phyloP scores from a whole-genome alignment of 2,113 vertebrate species.

The Monopterus albus region DNA sequence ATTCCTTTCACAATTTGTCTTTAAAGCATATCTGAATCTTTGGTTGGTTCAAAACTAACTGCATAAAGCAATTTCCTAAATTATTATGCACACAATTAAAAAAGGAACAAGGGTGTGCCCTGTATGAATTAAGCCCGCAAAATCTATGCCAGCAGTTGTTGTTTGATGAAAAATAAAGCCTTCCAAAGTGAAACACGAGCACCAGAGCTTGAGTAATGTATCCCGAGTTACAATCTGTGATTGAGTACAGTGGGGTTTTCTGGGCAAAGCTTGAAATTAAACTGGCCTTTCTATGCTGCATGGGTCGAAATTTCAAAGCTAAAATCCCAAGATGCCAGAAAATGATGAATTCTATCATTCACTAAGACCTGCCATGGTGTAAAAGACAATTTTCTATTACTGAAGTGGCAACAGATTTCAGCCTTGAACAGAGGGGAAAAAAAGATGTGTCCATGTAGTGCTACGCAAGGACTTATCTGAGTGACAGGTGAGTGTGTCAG shows the following conservation, averaged over 20 bases:
- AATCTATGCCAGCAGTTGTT: slow-evolving; percentile 13
- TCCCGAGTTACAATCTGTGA: slow-evolving; percentile 61
- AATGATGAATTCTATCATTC: slow-evolving; percentile 80
- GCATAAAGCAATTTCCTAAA: not conserved
- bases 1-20: not conserved
- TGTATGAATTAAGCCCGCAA: not conserved
- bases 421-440: slow-evolving; percentile 53
- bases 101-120: not conserved
- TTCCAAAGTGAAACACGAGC: slow-evolving; percentile 33
- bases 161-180: slow-evolving; percentile 49
- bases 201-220: slow-evolving; percentile 33
- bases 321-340: slow-evolving; percentile 69
- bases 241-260: slow-evolving; percentile 47
- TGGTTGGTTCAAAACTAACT: not conserved
- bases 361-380: slow-evolving; percentile 66
- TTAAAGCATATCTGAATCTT: not conserved
- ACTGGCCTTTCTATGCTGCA: slow-evolving; percentile 62
- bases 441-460: slow-evolving; percentile 52
- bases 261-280: slow-evolving; percentile 63
- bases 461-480: slow-evolving; percentile 75
- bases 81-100: slow-evolving; percentile 1
- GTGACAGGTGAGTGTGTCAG: slow-evolving; percentile 73
- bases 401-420: slow-evolving; percentile 75
- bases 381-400: slow-evolving; percentile 80
- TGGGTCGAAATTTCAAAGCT: slow-evolving; percentile 59